These are phyloP conservation scores for Smittia sp. DNA, from an alignment of 2,888 invertebrate species.

Conservation along the genomic window DNA sequence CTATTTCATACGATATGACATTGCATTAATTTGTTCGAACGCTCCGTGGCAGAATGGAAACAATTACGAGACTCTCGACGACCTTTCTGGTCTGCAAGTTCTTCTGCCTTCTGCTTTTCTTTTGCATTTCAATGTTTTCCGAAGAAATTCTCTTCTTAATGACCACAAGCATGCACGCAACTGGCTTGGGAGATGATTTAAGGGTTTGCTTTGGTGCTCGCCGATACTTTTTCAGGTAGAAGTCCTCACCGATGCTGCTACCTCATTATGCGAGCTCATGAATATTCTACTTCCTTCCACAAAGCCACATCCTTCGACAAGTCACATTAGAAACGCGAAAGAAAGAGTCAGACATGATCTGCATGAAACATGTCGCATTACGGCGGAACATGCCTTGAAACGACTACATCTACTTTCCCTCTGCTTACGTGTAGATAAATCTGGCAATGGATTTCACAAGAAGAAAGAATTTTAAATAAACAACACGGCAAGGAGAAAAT, in stretches of 20 bases:
- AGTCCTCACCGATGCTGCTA: not conserved
- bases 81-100: not conserved
- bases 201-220: not conserved
- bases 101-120: not conserved
- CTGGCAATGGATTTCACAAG: slow-evolving; percentile 6
- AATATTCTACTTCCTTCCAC: slow-evolving; percentile 10
- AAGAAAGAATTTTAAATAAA: slow-evolving; percentile 12
- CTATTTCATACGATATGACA: slow-evolving; percentile 14
- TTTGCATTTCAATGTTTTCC: slow-evolving; percentile 1
- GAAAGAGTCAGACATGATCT: not conserved
- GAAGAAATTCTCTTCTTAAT: not conserved
- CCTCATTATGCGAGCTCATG: slow-evolving; percentile 8
- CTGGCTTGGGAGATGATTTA: not conserved
- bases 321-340: not conserved
- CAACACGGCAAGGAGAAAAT: not conserved
- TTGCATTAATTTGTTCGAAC: slow-evolving; percentile 12
- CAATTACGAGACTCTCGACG: slow-evolving; percentile 5
- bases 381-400: not conserved
- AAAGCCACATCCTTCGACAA: not conserved
- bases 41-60: not conserved
- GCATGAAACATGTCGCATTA: slow-evolving; percentile 18
- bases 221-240: not conserved
- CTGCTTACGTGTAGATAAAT: slow-evolving; percentile 12
- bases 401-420: slow-evolving; percentile 9
- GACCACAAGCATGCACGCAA: slow-evolving; percentile 18